Percentiles rank a stretch among this genome's conserved stretches.
Conservation (phyloP, 1,140 invertebrate genomes). For the Trinorchestia longiramus region DNA sequence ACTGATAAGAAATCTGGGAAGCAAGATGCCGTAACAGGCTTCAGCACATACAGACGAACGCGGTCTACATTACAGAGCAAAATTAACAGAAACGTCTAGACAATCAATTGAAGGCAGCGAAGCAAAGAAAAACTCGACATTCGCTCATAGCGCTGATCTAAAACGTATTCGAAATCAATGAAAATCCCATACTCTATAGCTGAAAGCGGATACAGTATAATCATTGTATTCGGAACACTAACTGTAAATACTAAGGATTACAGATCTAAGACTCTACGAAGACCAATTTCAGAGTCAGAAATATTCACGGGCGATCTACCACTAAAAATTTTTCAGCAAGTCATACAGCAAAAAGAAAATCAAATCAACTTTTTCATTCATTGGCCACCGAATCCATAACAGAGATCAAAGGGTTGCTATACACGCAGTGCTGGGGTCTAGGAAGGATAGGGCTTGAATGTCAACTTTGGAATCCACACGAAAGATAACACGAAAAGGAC, state of each 20-base stretch:
- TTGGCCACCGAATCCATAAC: background rate
- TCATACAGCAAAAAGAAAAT: background rate
- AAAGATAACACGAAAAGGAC: too few relatives aligned
- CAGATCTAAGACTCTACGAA: slow-evolving; percentile 27
- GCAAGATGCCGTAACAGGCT: background rate
- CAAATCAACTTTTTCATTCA: background rate
- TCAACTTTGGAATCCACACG: too few relatives aligned
- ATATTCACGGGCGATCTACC: background rate
- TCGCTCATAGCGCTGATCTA: background rate
- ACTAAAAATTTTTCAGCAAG: background rate
- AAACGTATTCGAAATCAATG: slow-evolving; percentile 11
- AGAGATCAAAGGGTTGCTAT: background rate
- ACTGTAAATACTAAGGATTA: background rate
- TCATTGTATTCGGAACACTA: background rate
- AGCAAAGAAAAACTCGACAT: background rate
- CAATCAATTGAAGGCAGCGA: background rate
- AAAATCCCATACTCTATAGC: background rate
- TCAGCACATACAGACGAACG: background rate
- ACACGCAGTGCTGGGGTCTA: too few relatives aligned
- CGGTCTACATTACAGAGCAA: background rate
- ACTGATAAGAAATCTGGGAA: background rate
- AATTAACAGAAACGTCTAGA: background rate
- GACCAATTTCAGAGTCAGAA: background rate
- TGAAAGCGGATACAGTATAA: background rate
- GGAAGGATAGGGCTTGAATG: too few relatives aligned